Conservation (phyloP, 2,888 invertebrate genomes). For the Acanthosepion esculentum region DNA sequence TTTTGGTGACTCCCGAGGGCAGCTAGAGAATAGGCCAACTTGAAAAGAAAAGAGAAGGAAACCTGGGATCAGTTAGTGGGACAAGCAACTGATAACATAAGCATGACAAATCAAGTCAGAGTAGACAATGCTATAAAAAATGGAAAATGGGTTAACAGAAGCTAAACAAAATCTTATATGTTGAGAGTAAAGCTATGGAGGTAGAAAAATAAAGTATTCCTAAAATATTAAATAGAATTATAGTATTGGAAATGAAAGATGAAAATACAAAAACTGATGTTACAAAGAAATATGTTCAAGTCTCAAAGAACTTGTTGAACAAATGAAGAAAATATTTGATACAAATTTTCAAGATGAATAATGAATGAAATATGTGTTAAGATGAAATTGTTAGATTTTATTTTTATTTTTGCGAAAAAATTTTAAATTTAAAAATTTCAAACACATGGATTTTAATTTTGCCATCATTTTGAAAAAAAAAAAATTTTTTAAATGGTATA, state of each 20-base stretch:
- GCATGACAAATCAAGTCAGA: not conserved
- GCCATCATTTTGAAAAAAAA: too few relatives aligned
- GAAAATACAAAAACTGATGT: not conserved
- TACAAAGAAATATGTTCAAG: not conserved
- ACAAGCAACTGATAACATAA: not conserved
- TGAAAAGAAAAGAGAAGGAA: not conserved
- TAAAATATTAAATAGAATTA: not conserved
- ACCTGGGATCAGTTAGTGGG: not conserved
- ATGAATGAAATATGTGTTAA: too few relatives aligned
- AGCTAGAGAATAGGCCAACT: slow-evolving; percentile 21
- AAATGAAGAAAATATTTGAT: not conserved
- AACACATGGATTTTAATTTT: too few relatives aligned
- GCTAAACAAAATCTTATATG: not conserved
- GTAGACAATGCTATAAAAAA: not conserved
- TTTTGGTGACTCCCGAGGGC: slow-evolving; percentile 10
- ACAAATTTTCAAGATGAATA: not conserved
- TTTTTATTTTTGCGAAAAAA: too few relatives aligned
- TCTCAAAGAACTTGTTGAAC: not conserved
- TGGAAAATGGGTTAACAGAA: not conserved
- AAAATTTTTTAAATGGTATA: too few relatives aligned
- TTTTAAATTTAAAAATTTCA: too few relatives aligned
- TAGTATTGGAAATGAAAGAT: not conserved
- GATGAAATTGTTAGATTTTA: too few relatives aligned
- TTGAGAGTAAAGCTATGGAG: not conserved
- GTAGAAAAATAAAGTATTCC: not conserved